Evolutionary conservation across 2,113 vertebrate species (phyloP), one percentile per base, ranked within the genome.

Genomic region (Pavo muticus): DNA sequence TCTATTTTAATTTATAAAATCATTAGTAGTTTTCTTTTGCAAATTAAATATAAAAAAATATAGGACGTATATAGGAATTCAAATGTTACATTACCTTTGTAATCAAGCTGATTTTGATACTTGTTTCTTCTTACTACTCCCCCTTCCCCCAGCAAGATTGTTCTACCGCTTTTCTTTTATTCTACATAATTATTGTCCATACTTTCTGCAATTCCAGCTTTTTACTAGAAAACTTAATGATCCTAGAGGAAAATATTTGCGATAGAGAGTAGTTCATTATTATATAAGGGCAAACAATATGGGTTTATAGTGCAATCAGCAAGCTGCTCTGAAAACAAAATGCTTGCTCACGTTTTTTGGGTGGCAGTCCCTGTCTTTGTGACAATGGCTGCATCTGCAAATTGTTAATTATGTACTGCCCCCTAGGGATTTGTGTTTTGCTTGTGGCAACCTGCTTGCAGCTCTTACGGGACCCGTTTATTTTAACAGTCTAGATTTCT

Each of bases 391-490:
- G 91, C 74, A 54, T 90, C 78, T 91, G 83, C 94, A 70, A 72
- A 96, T 97, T 86, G 97, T 70, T 94, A 97, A 97, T 93, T 96
- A 87, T 74, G 95, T 91, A 95, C 92, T 98, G 97, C 97, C 97
- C 97, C 94, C 98, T 97, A 97, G 97, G 97, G 97, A 97, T 69
- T 59, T 92, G 44, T 23, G 90, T 77, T 86, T 75, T 69, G 88
- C 92, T 93, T 67, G 93, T 95, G 95, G 92, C 87, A 93, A 90
- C 87, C 88, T 73, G 78, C 94, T 91, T 68, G 50, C 91, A 77
- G 87, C 92, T 86, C 91, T 91, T 57, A 4, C 27, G 80, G 95
- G 93, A 92, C 68, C 88, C 83, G 60, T 45, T 94, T 87, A 54
- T 95, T 89, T 56, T 54, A 75, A 87, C 82, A 59, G 83, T 37